phyloP scores from a whole-genome alignment of 2,888 invertebrate genomes.

The Cactoblastis cactorum region DNA sequence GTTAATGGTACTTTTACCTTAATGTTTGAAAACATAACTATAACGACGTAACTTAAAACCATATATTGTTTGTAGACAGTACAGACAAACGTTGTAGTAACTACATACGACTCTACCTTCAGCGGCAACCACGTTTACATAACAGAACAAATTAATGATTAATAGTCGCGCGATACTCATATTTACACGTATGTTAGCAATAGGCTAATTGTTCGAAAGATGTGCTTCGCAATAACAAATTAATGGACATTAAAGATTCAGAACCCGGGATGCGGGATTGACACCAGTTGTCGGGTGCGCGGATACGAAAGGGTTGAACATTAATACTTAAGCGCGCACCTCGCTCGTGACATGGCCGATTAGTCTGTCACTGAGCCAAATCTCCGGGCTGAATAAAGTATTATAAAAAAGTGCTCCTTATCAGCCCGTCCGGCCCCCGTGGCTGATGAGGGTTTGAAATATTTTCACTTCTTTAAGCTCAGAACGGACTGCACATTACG shows the following conservation, averaged over 20 bases:
- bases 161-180: background rate
- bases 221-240: conserved; percentile 50
- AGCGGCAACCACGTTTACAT: no score
- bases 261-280: conserved; percentile 54
- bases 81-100: no score
- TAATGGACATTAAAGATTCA: conserved; percentile 74
- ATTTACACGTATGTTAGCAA: background rate
- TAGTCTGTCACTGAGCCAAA: conserved; percentile 72
- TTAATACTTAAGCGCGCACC: conserved; percentile 71
- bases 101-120: no score
- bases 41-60: no score
- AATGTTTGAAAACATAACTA: no score
- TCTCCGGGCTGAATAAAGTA: conserved; percentile 74
- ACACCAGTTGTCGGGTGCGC: conserved; percentile 61
- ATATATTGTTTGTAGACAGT: no score
- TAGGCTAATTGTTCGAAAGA: conserved; percentile 3
- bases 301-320: conserved; percentile 71
- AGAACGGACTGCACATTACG: background rate
- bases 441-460: conserved; percentile 67
- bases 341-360: conserved; percentile 69
- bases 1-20: no score
- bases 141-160: background rate
- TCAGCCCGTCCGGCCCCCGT: conserved; percentile 46
- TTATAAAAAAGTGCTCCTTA: conserved; percentile 76
- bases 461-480: conserved; percentile 29